Conservation (phyloP, 2,797 vertebrate species). For the Bucorvus abyssinicus region DNA sequence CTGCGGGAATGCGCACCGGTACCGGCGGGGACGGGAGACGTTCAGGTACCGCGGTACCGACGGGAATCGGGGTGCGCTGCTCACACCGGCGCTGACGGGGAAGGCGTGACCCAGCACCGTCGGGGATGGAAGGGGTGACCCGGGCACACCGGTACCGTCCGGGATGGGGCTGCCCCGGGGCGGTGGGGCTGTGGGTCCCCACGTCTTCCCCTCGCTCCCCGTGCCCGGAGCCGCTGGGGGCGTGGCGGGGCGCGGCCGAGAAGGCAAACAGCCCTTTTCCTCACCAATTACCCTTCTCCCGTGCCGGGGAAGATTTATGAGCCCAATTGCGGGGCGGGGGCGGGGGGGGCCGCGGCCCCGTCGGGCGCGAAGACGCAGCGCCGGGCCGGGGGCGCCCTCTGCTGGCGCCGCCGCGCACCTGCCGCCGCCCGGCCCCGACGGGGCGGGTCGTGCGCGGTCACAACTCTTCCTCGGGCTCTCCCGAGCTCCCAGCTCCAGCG, state of each 20-base stretch:
- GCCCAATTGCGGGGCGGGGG: not conserved
- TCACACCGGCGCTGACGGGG: not conserved
- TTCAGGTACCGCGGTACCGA: not conserved
- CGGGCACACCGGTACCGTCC: not conserved
- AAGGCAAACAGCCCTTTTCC: constrained; percentile 54
- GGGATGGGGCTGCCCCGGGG: not conserved
- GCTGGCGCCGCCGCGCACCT: not conserved
- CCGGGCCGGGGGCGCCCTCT: constrained; percentile 45
- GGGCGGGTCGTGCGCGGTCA: not conserved
- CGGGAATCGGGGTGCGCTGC: not conserved
- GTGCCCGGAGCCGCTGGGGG: not conserved
- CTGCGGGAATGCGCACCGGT: not conserved
- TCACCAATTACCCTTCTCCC: constrained; percentile 51
- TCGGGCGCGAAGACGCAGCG: not conserved
- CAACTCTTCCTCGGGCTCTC: not conserved
- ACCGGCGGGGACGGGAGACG: not conserved
- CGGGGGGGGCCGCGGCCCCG: not conserved
- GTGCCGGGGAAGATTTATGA: constrained; percentile 37
- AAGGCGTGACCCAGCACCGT: not conserved
- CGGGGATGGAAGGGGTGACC: not conserved
- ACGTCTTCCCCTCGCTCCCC: not conserved
- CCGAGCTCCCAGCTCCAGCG: not conserved
- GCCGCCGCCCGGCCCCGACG: not conserved
- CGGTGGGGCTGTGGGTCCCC: not conserved
- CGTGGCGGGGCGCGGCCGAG: constrained; percentile 4